Evolutionary conservation across 2,797 vertebrate genomes (phyloP).

Genomic region (Periparus ater): DNA sequence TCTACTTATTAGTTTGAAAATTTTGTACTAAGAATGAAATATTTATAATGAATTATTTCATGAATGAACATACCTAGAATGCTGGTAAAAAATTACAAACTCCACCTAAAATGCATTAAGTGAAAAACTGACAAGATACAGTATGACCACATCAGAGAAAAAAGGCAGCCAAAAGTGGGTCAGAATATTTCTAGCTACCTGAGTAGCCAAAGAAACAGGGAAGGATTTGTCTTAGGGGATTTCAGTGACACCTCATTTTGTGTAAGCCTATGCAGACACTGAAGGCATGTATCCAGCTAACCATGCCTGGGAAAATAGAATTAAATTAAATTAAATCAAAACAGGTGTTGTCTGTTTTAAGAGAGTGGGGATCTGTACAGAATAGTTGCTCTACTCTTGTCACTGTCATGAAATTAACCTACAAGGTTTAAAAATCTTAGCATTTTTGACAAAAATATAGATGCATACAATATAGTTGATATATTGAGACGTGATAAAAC

Average conservation of each 20-base stretch:
- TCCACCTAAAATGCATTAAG: background rate
- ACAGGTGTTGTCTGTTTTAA: background rate
- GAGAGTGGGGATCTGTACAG: rapidly evolving
- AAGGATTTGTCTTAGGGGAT: background rate
- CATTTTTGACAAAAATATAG: background rate
- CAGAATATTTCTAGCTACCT: background rate
- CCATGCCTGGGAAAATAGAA: rapidly evolving
- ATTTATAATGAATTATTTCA: background rate
- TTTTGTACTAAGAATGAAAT: background rate
- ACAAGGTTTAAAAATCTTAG: background rate
- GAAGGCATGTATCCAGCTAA: background rate
- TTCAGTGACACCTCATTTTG: background rate
- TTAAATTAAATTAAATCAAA: background rate
- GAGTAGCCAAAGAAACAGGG: background rate
- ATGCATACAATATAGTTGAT: background rate
- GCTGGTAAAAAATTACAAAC: background rate
- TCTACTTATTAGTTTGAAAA: background rate
- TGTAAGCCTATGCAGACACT: background rate
- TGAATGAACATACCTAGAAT: background rate
- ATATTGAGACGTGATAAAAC: background rate
- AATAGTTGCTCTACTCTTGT: background rate
- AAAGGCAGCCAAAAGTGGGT: background rate
- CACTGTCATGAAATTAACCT: background rate
- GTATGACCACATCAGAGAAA: background rate
- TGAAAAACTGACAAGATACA: background rate